Conservation (phyloP, 2,113 vertebrate species). For the Corynorhinus townsendii region DNA sequence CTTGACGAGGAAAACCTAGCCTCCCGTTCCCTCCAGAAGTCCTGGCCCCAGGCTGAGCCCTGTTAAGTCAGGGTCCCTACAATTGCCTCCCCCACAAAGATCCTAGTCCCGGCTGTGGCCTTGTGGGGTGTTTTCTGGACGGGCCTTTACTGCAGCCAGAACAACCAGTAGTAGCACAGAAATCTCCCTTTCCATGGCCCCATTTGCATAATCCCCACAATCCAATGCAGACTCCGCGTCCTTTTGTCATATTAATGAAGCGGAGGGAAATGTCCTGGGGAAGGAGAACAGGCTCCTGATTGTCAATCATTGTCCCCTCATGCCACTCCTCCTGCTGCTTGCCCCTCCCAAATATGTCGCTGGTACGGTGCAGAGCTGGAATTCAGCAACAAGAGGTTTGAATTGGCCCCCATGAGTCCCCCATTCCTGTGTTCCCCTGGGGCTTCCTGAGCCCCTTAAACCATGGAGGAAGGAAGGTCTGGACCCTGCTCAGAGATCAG, state of each 20-base stretch:
- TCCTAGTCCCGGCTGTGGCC: not conserved
- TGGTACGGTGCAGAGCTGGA: not conserved
- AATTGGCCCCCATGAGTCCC: accelerated
- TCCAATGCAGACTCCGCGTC: constrained; percentile 60
- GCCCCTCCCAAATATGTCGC: not conserved
- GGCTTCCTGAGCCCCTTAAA: not conserved
- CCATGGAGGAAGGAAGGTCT: constrained; percentile 55
- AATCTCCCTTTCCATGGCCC: constrained; percentile 35
- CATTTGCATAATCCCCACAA: constrained; percentile 71
- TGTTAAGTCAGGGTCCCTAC: not conserved
- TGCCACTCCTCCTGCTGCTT: not conserved
- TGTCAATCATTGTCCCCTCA: constrained; percentile 21
- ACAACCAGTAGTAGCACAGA: not conserved
- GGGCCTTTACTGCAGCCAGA: constrained; percentile 17
- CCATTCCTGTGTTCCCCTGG: too few species aligned
- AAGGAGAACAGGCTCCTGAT: constrained; percentile 43
- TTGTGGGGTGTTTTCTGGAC: not conserved
- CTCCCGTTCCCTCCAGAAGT: not conserved
- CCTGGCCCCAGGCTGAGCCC: not conserved
- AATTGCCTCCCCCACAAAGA: not conserved
- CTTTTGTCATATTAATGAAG: constrained; percentile 58
- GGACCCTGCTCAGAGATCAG: constrained; percentile 66
- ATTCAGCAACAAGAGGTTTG: constrained; percentile 17
- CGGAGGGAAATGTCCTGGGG: constrained; percentile 28
- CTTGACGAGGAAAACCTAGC: not conserved